Evolutionary conservation across 2,113 vertebrate species (phyloP).

Genomic region (Tachysurus vachellii): DNA sequence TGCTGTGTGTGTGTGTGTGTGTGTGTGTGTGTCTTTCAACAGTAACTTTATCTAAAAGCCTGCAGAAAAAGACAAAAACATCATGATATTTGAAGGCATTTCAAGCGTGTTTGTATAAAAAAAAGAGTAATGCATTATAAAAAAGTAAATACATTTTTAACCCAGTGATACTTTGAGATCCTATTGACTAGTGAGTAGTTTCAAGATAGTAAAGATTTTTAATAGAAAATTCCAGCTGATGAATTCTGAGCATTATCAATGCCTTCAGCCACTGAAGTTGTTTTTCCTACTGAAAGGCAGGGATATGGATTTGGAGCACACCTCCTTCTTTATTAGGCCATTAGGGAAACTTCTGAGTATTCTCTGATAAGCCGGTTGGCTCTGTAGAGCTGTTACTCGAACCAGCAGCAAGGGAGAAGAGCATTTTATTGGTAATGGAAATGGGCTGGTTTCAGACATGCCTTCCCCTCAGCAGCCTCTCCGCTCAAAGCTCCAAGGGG

Average conservation of each 20-base stretch:
- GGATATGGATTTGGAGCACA: background rate
- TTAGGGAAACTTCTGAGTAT: constrained; percentile 28
- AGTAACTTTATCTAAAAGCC: too few relatives aligned
- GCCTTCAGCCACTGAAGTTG: background rate
- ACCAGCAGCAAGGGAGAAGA: constrained; percentile 22
- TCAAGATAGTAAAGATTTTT: background rate
- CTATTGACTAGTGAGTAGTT: background rate
- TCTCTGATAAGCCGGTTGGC: constrained; percentile 23
- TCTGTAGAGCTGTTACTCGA: constrained; percentile 13
- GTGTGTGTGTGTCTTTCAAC: too few relatives aligned
- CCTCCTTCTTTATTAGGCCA: background rate
- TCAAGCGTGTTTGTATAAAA: background rate
- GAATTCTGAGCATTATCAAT: background rate
- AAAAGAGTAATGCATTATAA: background rate
- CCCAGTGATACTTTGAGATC: too few relatives aligned
- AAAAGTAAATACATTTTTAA: too few relatives aligned
- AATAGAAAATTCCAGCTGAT: constrained; percentile 11
- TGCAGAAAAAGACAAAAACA: background rate
- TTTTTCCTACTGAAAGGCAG: background rate
- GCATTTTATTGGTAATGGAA: constrained; percentile 46
- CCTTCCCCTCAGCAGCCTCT: constrained; percentile 7
- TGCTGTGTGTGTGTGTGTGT: background rate
- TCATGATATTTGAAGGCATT: background rate
- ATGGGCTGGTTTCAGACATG: background rate
- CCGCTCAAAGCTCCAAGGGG: background rate